Evolutionary conservation across 2,888 invertebrate species (phyloP), one percentile per base, ranked within the genome.

Genomic region (Rhodophaea formosa): DNA sequence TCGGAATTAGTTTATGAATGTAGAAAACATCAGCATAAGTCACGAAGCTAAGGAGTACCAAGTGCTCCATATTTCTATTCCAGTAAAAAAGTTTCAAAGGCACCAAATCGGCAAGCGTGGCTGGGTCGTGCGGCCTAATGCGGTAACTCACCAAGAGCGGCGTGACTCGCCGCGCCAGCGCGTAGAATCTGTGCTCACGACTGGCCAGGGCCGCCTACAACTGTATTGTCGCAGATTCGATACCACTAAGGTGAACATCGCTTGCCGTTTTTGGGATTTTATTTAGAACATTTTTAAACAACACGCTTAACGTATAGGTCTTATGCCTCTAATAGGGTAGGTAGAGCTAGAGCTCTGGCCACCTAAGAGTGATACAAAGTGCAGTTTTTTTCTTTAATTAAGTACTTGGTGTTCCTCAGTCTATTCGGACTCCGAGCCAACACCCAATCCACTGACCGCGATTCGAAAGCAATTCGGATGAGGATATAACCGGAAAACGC

Each of bases 71-170:
- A 35, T 35, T 51, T 32, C 15, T 51, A 32, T 7, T 32, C 7
- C 7, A 8, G 23, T 30, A 53, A 44, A 44, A 55, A 45, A 45
- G 17, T 42, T 17, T 32, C 7, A 60, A 59, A 57, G 58, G 39
- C 47, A 62, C 62, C 66, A 67, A 66, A 64, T 65, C 65, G 64
- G 66, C 68, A 69, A 70, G 65, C 74, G 71, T 74, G 70, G 62
- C 52, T 74, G 80, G 80, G 81, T 86, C 86, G 73, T 73, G 76
- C 74, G 63, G 72, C 67, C 65, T 80, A 82, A 82, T 71, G 69
- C 74, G 69, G 74, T 86, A 87, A 73, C 84, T 84, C 87, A 87
- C 89, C 88, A 84, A 84, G 74, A 82, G 82, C 72, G 77, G 76
- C 81, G 82, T 79, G 80, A 78, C 80, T 43, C 44, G 16, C 17